phyloP scores from a whole-genome alignment of 2,113 vertebrate species.

The Ochotona curzoniae region DNA sequence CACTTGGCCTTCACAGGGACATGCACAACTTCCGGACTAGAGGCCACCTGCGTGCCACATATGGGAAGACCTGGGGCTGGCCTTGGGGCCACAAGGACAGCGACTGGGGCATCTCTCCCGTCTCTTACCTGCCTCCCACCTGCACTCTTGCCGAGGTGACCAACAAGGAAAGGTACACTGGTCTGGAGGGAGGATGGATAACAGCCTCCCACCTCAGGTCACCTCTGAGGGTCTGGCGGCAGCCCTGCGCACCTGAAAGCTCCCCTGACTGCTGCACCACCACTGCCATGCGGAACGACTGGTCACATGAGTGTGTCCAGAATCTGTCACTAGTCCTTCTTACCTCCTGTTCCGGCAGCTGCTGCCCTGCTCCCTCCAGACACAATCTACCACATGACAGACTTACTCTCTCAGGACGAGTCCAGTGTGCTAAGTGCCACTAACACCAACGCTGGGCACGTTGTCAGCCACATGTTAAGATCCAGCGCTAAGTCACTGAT shows the following conservation, averaged over 20 bases:
- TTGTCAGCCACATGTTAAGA: neutral
- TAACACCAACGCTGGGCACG: neutral
- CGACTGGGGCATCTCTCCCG: neutral
- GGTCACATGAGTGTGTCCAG: neutral
- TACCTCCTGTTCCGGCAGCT: neutral
- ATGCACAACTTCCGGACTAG: neutral
- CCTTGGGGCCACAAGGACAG: rapidly evolving
- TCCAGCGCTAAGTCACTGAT: neutral
- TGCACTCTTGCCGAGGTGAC: neutral
- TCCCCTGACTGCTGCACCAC: neutral
- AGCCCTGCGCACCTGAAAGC: neutral
- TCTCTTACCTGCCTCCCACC: neutral
- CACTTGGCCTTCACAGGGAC: neutral
- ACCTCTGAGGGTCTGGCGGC: neutral
- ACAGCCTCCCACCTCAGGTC: neutral
- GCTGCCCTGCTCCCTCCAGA: no score
- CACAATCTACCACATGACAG: neutral
- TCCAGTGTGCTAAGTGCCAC: neutral
- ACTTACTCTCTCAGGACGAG: neutral
- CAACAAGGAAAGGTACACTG: neutral
- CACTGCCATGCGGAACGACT: neutral
- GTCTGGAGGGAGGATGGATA: neutral
- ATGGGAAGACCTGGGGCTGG: no score
- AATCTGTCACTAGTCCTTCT: neutral
- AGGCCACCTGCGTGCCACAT: neutral